Conservation (phyloP, 2,888 invertebrate genomes). For the Callyntrura guangdongensis region DNA sequence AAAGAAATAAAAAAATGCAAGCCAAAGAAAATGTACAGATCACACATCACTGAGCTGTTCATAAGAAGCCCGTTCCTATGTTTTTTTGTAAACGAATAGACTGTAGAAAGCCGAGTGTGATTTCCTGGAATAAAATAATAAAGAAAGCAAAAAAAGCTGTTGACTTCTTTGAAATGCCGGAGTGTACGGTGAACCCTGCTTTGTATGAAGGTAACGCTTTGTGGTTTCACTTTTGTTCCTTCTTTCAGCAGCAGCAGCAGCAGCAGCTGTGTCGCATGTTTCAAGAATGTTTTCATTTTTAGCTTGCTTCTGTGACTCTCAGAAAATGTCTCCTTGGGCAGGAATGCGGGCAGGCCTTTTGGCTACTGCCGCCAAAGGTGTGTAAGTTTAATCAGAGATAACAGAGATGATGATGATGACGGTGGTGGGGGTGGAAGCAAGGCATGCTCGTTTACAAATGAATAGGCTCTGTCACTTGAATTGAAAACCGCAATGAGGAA, state of each 20-base stretch:
- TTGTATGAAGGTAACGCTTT: neutral
- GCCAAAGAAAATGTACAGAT: neutral
- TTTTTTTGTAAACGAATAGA: neutral
- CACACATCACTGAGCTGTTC: no score
- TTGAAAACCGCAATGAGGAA: slow-evolving; percentile 65
- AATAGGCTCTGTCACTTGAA: slow-evolving; percentile 59
- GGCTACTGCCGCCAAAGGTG: neutral
- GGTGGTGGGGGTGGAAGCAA: neutral
- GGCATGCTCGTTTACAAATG: neutral
- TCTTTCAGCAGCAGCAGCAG: neutral
- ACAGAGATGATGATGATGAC: no score
- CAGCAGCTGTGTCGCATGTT: slow-evolving; percentile 14
- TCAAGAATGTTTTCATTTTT: neutral
- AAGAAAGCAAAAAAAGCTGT: no score
- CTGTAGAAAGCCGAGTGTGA: neutral
- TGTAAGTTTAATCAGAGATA: neutral
- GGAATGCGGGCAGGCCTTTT: no score
- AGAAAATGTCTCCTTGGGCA: no score
- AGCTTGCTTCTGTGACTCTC: neutral
- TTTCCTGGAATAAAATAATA: neutral
- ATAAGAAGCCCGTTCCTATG: no score
- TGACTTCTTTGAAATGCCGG: neutral
- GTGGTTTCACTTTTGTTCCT: slow-evolving; percentile 12
- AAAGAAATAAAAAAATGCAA: neutral
- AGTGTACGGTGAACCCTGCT: neutral